Conservation (phyloP, 2,888 invertebrate genomes). For the Papilio demoleus region DNA sequence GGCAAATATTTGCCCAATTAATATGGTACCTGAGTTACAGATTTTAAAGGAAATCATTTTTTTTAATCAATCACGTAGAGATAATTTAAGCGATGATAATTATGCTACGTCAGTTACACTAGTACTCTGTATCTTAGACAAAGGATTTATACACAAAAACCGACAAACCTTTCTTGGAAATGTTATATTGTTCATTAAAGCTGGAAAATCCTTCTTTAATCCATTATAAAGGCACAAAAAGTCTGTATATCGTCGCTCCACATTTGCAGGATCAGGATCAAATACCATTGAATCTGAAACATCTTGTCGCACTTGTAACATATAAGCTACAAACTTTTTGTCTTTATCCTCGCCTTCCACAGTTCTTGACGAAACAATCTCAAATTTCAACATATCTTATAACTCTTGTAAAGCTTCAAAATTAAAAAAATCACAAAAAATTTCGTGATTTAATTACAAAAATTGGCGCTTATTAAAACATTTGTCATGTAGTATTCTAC, state of each 20-base stretch:
- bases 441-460: background rate
- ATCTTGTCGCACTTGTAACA: slow-evolving; percentile 85
- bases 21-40: too few species aligned
- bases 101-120: background rate
- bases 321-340: slow-evolving; percentile 88
- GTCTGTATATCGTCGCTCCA: slow-evolving; percentile 89
- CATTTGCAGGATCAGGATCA: slow-evolving; percentile 85
- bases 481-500: slow-evolving; percentile 1
- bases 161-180: slow-evolving; percentile 87
- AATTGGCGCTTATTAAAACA: background rate
- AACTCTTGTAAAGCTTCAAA: background rate
- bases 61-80: too few species aligned
- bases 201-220: slow-evolving; percentile 84
- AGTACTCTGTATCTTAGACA: slow-evolving; percentile 23
- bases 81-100: background rate
- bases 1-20: too few species aligned
- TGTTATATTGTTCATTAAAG: slow-evolving; percentile 76
- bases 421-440: background rate
- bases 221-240: slow-evolving; percentile 86
- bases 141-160: slow-evolving; percentile 33
- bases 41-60: too few species aligned
- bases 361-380: slow-evolving; percentile 87
- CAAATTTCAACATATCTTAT: slow-evolving; percentile 80
- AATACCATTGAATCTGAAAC: slow-evolving; percentile 65
- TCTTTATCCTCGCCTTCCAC: slow-evolving; percentile 84